Base-by-base conservation (phyloP, 2,888 invertebrate genomes). In the Ichneumoninae sp. region DNA sequence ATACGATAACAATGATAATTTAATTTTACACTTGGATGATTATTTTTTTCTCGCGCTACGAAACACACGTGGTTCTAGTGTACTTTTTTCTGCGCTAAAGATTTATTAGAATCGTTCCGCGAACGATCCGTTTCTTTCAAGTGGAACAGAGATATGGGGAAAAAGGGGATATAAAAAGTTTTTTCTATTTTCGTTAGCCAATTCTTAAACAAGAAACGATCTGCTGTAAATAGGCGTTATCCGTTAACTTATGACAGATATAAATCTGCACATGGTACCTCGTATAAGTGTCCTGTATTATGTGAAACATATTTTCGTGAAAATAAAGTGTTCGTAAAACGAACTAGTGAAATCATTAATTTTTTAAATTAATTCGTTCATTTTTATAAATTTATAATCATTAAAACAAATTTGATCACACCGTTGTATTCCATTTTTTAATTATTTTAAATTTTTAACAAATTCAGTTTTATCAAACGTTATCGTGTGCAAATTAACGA, bases 251-350 rank as follows among this genome's bases (percentile, higher is more conserved):
- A 26, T 70, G 16, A 47, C n/a, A 44, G 36, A 50, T 40, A 2
- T 26, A 68, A 19, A 16, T 26, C 36, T 5, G 22, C n/a, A 6
- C 19, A 30, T 8, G 30, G n/a, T 10, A 30, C 16, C 19, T 47
- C 22, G 22, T 36, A 60, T 16, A n/a, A 70, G 19, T 30, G 22
- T 47, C 60, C 13, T 44, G 57, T 70, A 65, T 36, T 33, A 26
- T 33, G 8, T 36, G 33, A 36, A 71, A 65, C 57, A 40, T 54
- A 80, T 65, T 60, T 60, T 70, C 68, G 7, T 79, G 26, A 8
- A 19, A 63, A 71, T 69, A 30, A 44, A 10, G 2, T 47, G 44
- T 47, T 47, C 16, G 16, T 22, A 44, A 36, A 10, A 52, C 13
- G 44, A 65, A 68, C 16, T 54, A 16, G 33, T 60, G 22, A 40